Evolutionary conservation across 2,113 vertebrate genomes (phyloP), one percentile per base, ranked within the genome.

Genomic region (Syngnathus scovelli): DNA sequence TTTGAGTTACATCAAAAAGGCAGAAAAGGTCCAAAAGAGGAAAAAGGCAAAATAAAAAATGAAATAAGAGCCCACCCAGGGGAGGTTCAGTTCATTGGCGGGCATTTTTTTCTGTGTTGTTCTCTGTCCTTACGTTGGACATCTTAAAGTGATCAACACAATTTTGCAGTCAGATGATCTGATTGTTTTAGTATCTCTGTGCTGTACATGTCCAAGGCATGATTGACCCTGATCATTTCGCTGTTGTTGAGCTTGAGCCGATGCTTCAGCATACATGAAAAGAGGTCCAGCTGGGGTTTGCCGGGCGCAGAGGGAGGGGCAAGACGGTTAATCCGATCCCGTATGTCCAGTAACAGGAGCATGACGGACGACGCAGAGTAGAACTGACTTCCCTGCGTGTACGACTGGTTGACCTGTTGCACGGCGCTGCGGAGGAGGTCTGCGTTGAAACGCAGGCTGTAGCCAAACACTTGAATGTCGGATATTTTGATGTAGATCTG

Each of bases 401-500:
- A 98, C 0, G 96, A 98, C 90, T 99, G 97, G 90, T 98, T 98
- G 71, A 98, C 96, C 89, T 98, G 97, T 81, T 98, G 96, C 78
- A 99, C 97, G 0, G 96, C 96, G 11, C 96, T 98, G 72, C 96
- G 94, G 13, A 99, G 91, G 33, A 99, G 92, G 86, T 99, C 96
- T 0, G 93, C 94, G 0, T 99, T 99, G 83, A 99, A 99, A 66
- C 96, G 92, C 80, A 99, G 87, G 91, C 98, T 98, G 86, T 99
- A 99, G 67, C 98, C 98, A 0, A 94, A 99, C 75, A 99, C 95
- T 89, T 98, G 98, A 85, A 99, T 95, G 2, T 98, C 96, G 0
- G 96, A 98, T 87, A 99, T 98, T 91, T 99, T 99, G 79, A 99
- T 98, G 87, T 98, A 98, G 92, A 98, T 98, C 89, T 98, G 98